Evolutionary conservation across 2,113 vertebrate species (phyloP), one percentile per base, ranked within the genome.

Genomic region (Nesoenas mayeri): DNA sequence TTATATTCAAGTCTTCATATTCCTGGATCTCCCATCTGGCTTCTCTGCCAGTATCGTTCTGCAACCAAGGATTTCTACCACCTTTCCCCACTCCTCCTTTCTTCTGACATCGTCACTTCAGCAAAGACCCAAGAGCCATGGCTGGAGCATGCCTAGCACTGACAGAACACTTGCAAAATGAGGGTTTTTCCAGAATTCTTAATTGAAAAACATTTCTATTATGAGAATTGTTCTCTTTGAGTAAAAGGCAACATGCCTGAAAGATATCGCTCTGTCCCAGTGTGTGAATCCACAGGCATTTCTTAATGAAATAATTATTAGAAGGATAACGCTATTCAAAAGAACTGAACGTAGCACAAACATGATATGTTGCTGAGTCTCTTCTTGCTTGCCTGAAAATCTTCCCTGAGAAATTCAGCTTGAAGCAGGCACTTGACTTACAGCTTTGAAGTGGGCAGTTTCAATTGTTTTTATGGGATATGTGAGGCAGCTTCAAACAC

Each of bases 111-210:
- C 9, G 28, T 48, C 50, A 66, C 13, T 66, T 66, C 51, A 79
- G 22, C 29, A 51, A 48, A 67, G 70, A 50, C 7, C 40, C 15
- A 31, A 56, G 32, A 85, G 6, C 16, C 1, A 0, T 58, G 56
- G 31, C 57, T 72, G 70, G 28, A 19, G 7, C 5, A 0, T 61
- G 32, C 2, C 0, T 62, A 20, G 9, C 7, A 11, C 22, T 57
- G 54, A 14, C 24, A 34, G 20, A 58, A n/a, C 2, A 11, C 24
- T 44, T 84, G 20, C 6, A 87, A 77, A 89, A 42, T 50, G 9
- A 32, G n/a, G 31, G 20, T 8, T 31, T 56, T 47, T 14, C 3
- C 8, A 13, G 3, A 16, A 26, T 89, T 25, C 75, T 50, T 5
- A 20, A 40, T 29, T 56, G 9, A 3, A 60, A 10, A 66, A 11